Percentiles rank a stretch among this genome's conserved stretches.
These are phyloP conservation scores for Nemotelus pantherinus DNA, from an alignment of 2,888 invertebrate species.

Conservation along the genomic window DNA sequence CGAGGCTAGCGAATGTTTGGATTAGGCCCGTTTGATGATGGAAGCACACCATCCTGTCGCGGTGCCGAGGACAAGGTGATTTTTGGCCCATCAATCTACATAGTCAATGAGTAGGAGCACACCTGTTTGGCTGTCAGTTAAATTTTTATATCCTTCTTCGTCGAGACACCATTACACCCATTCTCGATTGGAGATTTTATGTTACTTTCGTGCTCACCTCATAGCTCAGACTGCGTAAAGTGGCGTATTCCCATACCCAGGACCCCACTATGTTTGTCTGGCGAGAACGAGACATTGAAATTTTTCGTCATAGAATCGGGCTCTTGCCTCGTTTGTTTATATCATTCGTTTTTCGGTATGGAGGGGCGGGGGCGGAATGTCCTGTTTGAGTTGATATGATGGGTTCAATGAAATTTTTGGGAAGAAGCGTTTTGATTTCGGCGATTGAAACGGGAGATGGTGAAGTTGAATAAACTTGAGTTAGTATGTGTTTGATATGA, in stretches of 20 bases:
- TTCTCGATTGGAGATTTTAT: neutral
- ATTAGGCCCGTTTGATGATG: neutral
- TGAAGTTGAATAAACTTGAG: neutral
- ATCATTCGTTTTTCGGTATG: no score
- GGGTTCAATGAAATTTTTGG: conserved; percentile 32
- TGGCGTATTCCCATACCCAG: conserved; percentile 1
- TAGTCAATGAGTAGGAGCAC: conserved; percentile 45
- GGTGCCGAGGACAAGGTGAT: conserved; percentile 22
- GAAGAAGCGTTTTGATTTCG: conserved; percentile 14
- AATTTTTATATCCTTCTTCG: conserved; percentile 29
- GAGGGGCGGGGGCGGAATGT: neutral
- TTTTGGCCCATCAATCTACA: conserved; percentile 33
- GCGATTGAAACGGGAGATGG: neutral
- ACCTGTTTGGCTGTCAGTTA: conserved; percentile 48
- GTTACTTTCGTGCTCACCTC: conserved; percentile 21
- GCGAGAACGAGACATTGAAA: conserved; percentile 1
- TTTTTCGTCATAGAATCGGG: conserved; percentile 1
- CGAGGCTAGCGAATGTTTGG: neutral
- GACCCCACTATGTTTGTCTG: conserved; percentile 11
- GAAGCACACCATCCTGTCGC: neutral
- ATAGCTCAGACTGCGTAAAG: conserved; percentile 30
- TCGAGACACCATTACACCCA: neutral
- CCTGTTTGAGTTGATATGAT: conserved; percentile 3
- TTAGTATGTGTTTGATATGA: no score
- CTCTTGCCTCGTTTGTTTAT: neutral